Evolutionary conservation across 2,888 invertebrate species (phyloP).

Genomic region (Cactoblastis cactorum): DNA sequence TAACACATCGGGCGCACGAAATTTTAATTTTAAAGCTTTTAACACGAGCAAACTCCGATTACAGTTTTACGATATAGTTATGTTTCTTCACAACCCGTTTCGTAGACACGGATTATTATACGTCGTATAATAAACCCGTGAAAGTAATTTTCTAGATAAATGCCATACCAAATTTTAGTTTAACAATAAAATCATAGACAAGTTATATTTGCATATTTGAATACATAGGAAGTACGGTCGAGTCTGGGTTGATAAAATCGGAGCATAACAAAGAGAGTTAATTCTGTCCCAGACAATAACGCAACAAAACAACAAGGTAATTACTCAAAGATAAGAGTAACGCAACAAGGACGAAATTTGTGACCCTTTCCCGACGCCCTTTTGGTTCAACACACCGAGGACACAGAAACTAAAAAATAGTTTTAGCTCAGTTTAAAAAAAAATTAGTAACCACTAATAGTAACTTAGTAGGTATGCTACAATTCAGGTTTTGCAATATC

Average conservation of each 20-base stretch:
- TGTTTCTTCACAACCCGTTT: conserved; percentile 21
- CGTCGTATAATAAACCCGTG: conserved; percentile 1
- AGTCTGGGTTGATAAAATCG: conserved; percentile 19
- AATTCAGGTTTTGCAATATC: too few relatives aligned
- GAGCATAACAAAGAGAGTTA: conserved; percentile 45
- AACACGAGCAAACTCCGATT: conserved; percentile 36
- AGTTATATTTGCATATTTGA: background rate
- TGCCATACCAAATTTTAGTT: background rate
- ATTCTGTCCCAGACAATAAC: conserved; percentile 43
- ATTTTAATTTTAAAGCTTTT: conserved; percentile 47
- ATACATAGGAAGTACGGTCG: background rate
- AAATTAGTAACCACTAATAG: too few relatives aligned
- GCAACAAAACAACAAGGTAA: conserved; percentile 57
- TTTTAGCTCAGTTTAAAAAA: too few relatives aligned
- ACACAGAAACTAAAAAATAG: background rate
- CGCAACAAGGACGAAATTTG: conserved; percentile 49
- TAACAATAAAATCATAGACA: background rate
- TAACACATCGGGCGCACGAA: conserved; percentile 35
- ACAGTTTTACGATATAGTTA: conserved; percentile 36
- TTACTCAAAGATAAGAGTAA: conserved; percentile 65
- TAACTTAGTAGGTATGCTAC: too few relatives aligned
- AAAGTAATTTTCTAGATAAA: background rate
- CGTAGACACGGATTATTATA: conserved; percentile 15
- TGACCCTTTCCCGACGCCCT: conserved; percentile 34
- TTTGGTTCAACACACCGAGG: background rate